A percentile compares a stretch with the other conserved stretches of the same genome.
phyloP scores from a whole-genome alignment of 2,888 invertebrate species.

The Drosophila pullipes region DNA sequence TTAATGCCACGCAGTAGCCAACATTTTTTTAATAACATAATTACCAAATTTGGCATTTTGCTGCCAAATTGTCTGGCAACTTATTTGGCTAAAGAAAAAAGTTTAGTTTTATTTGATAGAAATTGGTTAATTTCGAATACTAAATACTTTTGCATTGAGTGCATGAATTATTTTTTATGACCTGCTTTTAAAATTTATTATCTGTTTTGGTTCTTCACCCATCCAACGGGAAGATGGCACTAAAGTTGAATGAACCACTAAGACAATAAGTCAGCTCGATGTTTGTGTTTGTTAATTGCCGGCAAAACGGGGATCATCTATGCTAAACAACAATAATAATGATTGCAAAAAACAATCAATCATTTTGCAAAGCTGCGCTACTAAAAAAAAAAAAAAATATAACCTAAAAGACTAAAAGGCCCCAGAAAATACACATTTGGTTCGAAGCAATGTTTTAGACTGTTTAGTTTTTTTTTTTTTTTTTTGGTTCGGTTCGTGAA shows the following conservation, averaged over 20 bases:
- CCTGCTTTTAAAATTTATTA: neutral
- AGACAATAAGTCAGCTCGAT: constrained; percentile 26
- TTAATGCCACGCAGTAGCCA: constrained; percentile 21
- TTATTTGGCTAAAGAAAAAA: neutral
- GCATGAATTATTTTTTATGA: neutral
- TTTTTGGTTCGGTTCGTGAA: neutral
- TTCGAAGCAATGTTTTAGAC: neutral
- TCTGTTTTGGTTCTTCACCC: neutral
- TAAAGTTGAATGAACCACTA: constrained; percentile 50
- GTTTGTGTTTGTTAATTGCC: constrained; percentile 68
- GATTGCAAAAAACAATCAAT: constrained; percentile 72
- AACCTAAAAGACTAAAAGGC: constrained; percentile 32
- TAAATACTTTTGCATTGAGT: neutral
- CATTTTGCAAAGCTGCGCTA: constrained; percentile 59
- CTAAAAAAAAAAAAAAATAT: no score
- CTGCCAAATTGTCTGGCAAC: neutral
- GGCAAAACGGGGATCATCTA: constrained; percentile 52
- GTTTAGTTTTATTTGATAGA: neutral
- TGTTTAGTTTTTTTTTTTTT: neutral
- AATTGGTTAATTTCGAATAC: neutral
- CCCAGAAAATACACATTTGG: neutral
- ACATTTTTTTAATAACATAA: constrained; percentile 2
- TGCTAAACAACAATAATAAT: constrained; percentile 70
- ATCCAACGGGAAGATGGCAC: constrained; percentile 26
- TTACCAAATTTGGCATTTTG: constrained; percentile 6